Conservation (phyloP, 2,888 invertebrate genomes). For the Bhutanitis thaidina region DNA sequence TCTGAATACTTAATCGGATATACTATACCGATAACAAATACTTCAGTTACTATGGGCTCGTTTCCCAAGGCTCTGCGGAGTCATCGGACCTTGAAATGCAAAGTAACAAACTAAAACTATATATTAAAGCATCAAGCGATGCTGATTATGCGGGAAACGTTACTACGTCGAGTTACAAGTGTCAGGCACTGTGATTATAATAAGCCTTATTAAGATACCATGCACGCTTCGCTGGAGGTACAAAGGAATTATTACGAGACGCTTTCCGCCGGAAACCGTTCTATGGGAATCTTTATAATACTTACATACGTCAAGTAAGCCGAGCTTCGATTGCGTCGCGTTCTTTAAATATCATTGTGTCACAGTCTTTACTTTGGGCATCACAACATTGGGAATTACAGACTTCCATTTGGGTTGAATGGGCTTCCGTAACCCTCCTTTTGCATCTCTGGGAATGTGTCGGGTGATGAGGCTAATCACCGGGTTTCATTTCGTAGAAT, state of each 20-base stretch:
- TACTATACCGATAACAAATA: not conserved
- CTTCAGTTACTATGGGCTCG: not conserved
- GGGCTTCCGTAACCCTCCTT: too few species aligned
- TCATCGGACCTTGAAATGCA: conserved; percentile 44
- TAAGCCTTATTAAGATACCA: conserved; percentile 57
- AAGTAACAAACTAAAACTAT: conserved; percentile 20
- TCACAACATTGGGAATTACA: too few species aligned
- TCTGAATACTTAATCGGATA: too few species aligned
- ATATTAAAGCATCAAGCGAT: conserved; percentile 30
- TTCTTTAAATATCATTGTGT: conserved; percentile 1
- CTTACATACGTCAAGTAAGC: conserved; percentile 17
- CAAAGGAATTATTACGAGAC: conserved; percentile 49
- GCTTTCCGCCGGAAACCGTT: conserved; percentile 60
- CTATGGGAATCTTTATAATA: conserved; percentile 41
- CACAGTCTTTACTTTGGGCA: too few species aligned
- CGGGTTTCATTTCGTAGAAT: too few species aligned
- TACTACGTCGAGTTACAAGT: conserved; percentile 30
- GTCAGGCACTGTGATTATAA: conserved; percentile 41
- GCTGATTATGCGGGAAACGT: conserved; percentile 56
- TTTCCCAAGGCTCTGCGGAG: conserved; percentile 2
- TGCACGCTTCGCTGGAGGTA: conserved; percentile 55
- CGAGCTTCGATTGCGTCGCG: conserved; percentile 4
- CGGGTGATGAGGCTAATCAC: too few species aligned
- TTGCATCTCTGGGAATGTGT: too few species aligned
- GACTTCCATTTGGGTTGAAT: too few species aligned